Evolutionary conservation across 2,113 vertebrate genomes (phyloP), one percentile per base, ranked within the genome.

Genomic region (Nasalis larvatus): DNA sequence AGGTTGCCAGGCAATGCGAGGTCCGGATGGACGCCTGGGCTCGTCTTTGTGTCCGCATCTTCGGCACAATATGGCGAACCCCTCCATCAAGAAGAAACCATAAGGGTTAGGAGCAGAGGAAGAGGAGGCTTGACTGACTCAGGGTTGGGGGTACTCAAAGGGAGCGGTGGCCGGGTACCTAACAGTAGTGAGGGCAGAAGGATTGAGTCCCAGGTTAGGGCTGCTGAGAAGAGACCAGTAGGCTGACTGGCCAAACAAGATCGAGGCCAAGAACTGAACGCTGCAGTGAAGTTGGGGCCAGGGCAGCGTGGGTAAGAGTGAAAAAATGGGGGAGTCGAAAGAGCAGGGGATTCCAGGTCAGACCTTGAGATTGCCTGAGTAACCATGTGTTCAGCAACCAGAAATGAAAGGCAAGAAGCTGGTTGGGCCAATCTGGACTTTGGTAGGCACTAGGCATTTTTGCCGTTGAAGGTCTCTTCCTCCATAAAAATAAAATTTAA

Each of bases 161-260:
- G 77, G 20, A 8, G 2, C 42, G 25, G 56, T 21, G 49, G 35
- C 77, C 11, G 7, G 37, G 35, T 3, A 8, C 23, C 80, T 49
- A 66, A 40, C 52, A 37, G 20, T 13, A 82, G 80, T 0, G 7
- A 82, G 23, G 52, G n/a, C 80, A 40, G 52, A 37, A 12, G 73
- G 40, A 30, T 4, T 27, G 74, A 47, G 42, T 32, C 74, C 14
- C 42, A 32, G 32, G 8, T 25, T 45, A 4, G 13, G 73, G 73
- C 73, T 58, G 37, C 0, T 45, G 0, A 16, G 40, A 45, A 27
- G 23, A 23, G 40, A 27, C 73, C 25, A 4, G 42, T 16, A 45
- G 40, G 40, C 73, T 21, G 40, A 63, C 92, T 58, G 85, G 37
- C 12, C 52, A 40, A 45, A 12, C 8, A 32, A 60, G 0, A 32